A percentile compares a stretch with the other conserved stretches of the same genome.
Evolutionary conservation across 2,113 vertebrate genomes (phyloP).

Genomic region (Meles meles): DNA sequence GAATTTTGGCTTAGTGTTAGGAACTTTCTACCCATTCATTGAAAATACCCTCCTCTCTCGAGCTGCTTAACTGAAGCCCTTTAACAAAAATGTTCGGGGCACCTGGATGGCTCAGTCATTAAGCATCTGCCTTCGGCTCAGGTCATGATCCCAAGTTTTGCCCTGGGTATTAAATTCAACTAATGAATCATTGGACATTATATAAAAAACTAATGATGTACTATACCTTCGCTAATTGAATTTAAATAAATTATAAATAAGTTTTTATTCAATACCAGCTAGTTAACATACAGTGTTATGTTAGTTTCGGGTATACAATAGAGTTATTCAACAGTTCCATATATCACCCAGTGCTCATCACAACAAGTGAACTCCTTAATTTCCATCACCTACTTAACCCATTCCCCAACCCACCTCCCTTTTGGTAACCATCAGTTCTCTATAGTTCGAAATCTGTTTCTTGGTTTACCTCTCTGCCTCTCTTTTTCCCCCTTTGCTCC

Average conservation of each 20-base stretch:
- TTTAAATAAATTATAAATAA: neutral
- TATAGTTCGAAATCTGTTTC: neutral
- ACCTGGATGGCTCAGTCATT: too few species aligned
- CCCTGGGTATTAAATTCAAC: too few species aligned
- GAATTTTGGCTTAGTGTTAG: neutral
- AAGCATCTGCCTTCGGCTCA: too few species aligned
- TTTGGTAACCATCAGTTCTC: neutral
- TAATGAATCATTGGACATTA: too few species aligned
- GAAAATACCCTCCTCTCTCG: neutral
- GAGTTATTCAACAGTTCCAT: neutral
- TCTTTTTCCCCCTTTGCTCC: neutral
- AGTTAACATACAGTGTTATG: neutral
- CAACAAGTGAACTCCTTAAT: neutral
- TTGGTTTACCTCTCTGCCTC: neutral
- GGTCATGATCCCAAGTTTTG: neutral
- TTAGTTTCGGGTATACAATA: neutral
- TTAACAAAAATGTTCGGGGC: neutral
- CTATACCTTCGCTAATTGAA: too few species aligned
- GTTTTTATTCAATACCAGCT: neutral
- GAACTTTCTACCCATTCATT: constrained; percentile 21
- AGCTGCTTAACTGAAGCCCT: constrained; percentile 12
- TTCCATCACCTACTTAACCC: neutral
- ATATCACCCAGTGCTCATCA: neutral
- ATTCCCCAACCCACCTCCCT: neutral
- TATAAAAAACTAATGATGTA: too few species aligned